Evolutionary conservation across 2,888 invertebrate species (phyloP).

Genomic region (Synergus laeviventris): DNA sequence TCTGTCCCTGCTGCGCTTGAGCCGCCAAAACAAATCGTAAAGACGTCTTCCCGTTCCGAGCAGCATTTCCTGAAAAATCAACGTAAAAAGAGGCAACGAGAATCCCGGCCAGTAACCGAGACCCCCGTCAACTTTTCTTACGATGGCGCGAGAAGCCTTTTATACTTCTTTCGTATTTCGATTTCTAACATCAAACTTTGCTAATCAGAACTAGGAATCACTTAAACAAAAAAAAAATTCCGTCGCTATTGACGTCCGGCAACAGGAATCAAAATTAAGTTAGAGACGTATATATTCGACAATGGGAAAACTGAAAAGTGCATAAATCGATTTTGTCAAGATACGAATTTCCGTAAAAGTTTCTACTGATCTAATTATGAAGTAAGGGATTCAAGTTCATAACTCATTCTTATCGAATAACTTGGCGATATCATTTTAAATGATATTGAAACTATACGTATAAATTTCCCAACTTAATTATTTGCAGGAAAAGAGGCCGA

Average conservation of each 20-base stretch:
- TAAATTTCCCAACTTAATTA: neutral
- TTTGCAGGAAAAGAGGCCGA: neutral
- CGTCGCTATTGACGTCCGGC: no score
- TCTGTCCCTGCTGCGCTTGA: constrained; percentile 49
- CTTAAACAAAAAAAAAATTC: no score
- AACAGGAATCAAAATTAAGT: no score
- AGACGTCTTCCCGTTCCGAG: constrained; percentile 62
- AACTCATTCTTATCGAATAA: neutral
- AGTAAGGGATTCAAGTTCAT: neutral
- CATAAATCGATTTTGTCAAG: neutral
- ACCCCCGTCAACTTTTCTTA: constrained; percentile 36
- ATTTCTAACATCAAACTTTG: neutral
- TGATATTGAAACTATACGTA: neutral
- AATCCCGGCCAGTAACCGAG: constrained; percentile 41
- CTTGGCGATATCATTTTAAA: neutral
- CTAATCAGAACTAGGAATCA: no score
- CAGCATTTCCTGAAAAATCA: constrained; percentile 59
- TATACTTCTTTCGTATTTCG: constrained; percentile 4
- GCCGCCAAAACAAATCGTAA: constrained; percentile 73
- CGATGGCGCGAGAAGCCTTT: constrained; percentile 29
- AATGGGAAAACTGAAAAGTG: no score
- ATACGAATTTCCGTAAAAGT: neutral
- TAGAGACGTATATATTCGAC: no score
- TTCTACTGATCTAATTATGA: neutral
- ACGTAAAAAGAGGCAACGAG: constrained; percentile 26